phyloP scores from a whole-genome alignment of 2,888 invertebrate species.

The Pterobdella sp. region DNA sequence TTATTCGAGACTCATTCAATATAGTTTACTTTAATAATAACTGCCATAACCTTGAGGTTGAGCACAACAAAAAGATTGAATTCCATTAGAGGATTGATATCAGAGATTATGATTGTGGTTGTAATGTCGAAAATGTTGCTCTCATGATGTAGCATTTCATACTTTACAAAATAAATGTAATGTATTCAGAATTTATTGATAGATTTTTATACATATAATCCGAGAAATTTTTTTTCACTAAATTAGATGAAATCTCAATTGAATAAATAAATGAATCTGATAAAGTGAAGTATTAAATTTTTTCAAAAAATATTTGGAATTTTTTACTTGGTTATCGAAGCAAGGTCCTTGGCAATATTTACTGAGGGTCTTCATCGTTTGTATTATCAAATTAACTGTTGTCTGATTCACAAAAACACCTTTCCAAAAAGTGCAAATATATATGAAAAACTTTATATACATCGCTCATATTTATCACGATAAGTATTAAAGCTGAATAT shows the following conservation, averaged over 20 bases:
- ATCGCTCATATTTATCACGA: background rate
- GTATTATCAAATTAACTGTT: conserved; percentile 12
- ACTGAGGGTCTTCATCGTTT: conserved; percentile 15
- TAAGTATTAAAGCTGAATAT: background rate
- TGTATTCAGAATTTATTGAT: background rate
- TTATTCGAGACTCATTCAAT: too few species aligned
- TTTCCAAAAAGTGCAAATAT: too few species aligned
- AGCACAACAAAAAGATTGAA: background rate
- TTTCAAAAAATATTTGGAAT: background rate
- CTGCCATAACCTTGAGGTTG: background rate
- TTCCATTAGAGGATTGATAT: conserved; percentile 16
- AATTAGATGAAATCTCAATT: too few species aligned
- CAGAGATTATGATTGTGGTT: conserved; percentile 15
- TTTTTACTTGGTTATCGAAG: conserved; percentile 21
- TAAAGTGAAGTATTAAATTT: too few species aligned
- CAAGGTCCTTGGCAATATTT: conserved; percentile 27
- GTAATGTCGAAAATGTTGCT: conserved; percentile 24
- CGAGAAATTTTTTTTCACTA: too few species aligned
- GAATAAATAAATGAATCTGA: too few species aligned
- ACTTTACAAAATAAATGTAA: background rate
- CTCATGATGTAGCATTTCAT: conserved; percentile 18
- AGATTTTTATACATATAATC: too few species aligned
- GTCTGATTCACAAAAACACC: conserved; percentile 12
- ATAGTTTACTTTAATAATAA: background rate
- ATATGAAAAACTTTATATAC: background rate